phyloP scores from a whole-genome alignment of 2,113 vertebrate species.

The Heptranchias perlo region DNA sequence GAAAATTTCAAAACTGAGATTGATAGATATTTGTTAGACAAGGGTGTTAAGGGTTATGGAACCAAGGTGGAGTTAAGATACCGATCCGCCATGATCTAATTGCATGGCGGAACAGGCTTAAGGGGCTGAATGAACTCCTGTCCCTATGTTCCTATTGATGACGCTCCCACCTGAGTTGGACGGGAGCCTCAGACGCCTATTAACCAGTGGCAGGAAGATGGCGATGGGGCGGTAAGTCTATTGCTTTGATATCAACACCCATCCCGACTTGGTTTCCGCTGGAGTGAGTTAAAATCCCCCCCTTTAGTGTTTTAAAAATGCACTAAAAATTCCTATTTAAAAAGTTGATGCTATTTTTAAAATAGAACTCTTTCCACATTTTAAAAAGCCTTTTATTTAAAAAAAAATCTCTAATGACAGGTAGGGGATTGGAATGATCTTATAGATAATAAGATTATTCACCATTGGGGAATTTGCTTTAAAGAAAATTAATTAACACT shows the following conservation, averaged over 20 bases:
- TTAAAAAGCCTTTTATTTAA: background rate
- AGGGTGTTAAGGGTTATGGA: background rate
- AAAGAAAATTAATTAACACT: slow-evolving; percentile 4
- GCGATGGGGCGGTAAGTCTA: background rate
- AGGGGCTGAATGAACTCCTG: background rate
- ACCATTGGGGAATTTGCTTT: background rate
- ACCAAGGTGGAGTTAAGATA: background rate
- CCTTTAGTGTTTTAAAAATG: background rate
- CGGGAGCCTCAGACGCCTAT: background rate
- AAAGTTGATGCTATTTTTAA: background rate
- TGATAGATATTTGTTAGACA: background rate
- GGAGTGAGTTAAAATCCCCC: background rate
- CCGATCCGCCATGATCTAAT: too few species aligned
- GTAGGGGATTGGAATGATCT: background rate
- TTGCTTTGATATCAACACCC: background rate
- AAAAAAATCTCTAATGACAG: background rate
- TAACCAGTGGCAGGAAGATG: background rate
- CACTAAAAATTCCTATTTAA: background rate
- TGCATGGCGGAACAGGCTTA: background rate
- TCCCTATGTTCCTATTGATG: background rate
- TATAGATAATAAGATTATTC: background rate
- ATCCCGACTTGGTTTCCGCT: background rate
- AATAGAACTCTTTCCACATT: background rate
- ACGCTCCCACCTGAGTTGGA: background rate
- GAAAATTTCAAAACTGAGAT: background rate